Base-by-base conservation (phyloP, 2,888 invertebrate species). In the Orthosia incerta region DNA sequence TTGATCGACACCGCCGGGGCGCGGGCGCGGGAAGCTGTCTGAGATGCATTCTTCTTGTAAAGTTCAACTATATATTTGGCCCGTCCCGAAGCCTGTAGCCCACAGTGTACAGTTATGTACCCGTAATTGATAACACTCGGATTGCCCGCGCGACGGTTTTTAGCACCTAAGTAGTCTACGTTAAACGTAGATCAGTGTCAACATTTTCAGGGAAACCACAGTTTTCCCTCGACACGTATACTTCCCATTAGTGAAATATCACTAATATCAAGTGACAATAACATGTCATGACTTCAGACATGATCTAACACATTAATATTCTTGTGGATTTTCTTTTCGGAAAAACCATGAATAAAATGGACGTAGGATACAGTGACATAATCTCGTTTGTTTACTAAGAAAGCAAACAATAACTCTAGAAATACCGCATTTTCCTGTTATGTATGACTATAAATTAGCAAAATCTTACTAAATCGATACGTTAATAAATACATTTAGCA, bases 11-110 rank as follows among this genome's bases (percentile, higher is more conserved):
- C 96, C 96, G 96, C 95, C 94, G 93, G 91, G 91, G 93, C 89
- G 93, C 94, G 95, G 93, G 94, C 94, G 94, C 93, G 95, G 95
- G 95, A 94, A 93, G 93, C 92, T 92, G 93, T 93, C 94, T 92
- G 93, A 92, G 94, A 91, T 95, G 95, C 96, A 96, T 96, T 96
- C 96, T 96, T 95, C 95, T 95, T 93, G 92, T 95, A 93, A 94
- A 94, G 93, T 95, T 96, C 95, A 94, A 95, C 95, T 95, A 95
- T 96, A 95, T 95, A 96, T 96, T 95, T 92, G 95, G 94, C 91
- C 89, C 89, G 89, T 91, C 90, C 89, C 90, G 90, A 89, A 86
- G 86, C 88, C 90, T 89, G 87, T 89, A 88, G 90, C 83, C 89
- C 86, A 87, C 87, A 80, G 83, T 87, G 86, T 91, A 95, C 94